A percentile compares a stretch with the other conserved stretches of the same genome.
Evolutionary conservation across 2,113 vertebrate genomes (phyloP).

Genomic region (Plotosus lineatus): DNA sequence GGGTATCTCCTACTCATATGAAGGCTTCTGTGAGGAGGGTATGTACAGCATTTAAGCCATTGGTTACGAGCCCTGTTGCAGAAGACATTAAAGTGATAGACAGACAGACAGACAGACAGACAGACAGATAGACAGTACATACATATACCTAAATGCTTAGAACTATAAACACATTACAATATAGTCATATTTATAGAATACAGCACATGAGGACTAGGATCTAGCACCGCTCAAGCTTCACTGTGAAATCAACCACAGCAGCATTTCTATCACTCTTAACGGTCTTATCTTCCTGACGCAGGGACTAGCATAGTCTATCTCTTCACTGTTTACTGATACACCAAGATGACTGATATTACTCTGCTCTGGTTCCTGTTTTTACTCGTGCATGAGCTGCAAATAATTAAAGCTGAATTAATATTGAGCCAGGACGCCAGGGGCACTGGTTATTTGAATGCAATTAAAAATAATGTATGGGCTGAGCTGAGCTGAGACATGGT

Average conservation of each 20-base stretch:
- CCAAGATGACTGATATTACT: not conserved
- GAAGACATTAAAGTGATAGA: too few relatives aligned
- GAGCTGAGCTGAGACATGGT: not conserved
- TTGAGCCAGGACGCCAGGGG: slow-evolving; percentile 34
- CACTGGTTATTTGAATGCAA: slow-evolving; percentile 14
- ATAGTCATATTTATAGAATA: too few relatives aligned
- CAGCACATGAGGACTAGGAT: not conserved
- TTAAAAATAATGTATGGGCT: slow-evolving; percentile 38
- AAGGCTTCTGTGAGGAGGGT: not conserved
- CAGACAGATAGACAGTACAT: too few relatives aligned
- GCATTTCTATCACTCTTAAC: not conserved
- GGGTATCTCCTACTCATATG: not conserved
- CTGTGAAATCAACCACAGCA: not conserved
- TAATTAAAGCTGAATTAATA: slow-evolving; percentile 39
- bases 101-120: too few relatives aligned
- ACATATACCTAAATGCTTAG: not conserved
- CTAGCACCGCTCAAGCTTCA: not conserved
- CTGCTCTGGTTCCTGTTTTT: not conserved
- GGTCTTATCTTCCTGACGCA: slow-evolving; percentile 3
- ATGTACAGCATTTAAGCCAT: not conserved
- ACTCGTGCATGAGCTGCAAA: slow-evolving; percentile 14
- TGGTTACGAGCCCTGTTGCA: not conserved
- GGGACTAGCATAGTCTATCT: not conserved
- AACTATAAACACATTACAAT: too few relatives aligned
- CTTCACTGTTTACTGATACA: slow-evolving; percentile 11